Evolutionary conservation across 2,113 vertebrate species (phyloP).

Genomic region (Dipodomys merriami): DNA sequence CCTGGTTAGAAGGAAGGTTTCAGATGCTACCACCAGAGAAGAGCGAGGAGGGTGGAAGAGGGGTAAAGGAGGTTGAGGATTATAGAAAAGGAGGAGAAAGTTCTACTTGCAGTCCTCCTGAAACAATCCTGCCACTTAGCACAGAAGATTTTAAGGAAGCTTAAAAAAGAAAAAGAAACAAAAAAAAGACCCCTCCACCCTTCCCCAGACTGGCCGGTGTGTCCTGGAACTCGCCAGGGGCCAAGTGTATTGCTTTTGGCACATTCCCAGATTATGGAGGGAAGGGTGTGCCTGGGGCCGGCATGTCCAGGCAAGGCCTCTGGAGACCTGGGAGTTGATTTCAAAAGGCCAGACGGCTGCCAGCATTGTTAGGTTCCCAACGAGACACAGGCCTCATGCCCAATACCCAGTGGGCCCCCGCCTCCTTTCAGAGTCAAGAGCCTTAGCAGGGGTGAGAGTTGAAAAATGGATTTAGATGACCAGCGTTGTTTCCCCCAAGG

Average conservation of each 20-base stretch:
- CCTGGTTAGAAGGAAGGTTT: constrained; percentile 5
- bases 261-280: neutral
- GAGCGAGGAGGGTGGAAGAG: neutral
- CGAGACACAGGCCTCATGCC: neutral
- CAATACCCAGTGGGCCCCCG: neutral
- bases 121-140: neutral
- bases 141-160: neutral
- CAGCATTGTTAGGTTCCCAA: neutral
- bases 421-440: neutral
- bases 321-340: neutral
- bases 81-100: neutral
- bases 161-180: neutral
- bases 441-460: neutral
- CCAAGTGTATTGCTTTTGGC: neutral
- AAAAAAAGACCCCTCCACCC: neutral
- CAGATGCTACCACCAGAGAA: neutral
- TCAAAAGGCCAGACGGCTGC: neutral
- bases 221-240: neutral
- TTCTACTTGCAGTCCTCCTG: neutral
- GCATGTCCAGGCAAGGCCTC: constrained; percentile 46
- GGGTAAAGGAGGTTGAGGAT: neutral
- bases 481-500: neutral
- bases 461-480: neutral
- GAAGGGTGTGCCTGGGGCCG: neutral
- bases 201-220: neutral